Evolutionary conservation across 1,140 invertebrate genomes (phyloP).

Genomic region (Drosophila nigromelanica): DNA sequence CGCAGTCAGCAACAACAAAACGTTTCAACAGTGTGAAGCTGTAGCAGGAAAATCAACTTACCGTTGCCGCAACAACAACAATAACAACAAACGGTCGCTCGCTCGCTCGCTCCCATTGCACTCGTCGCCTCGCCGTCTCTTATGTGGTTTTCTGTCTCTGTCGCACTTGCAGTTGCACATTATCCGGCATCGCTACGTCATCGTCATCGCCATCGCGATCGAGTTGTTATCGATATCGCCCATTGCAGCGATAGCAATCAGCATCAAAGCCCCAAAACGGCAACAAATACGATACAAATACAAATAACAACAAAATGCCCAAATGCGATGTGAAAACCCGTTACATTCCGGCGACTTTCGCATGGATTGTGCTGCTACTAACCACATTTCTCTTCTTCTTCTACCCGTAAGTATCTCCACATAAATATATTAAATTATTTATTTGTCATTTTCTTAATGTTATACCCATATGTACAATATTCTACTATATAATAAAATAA

Average conservation of each 20-base stretch:
- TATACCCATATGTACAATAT: too few species aligned
- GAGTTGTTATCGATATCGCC: conserved; percentile 14
- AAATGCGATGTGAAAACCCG: conserved; percentile 96
- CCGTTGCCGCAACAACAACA: conserved; percentile 11
- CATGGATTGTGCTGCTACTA: conserved; percentile 95
- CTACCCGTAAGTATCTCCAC: conserved; percentile 93
- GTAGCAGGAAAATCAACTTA: conserved; percentile 39
- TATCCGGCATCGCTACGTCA: conserved; percentile 48
- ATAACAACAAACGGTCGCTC: conserved; percentile 13
- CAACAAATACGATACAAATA: conserved; percentile 22
- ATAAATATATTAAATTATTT: too few species aligned
- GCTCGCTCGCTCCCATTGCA: conserved; percentile 58
- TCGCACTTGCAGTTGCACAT: conserved; percentile 35
- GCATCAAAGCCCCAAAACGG: conserved; percentile 30
- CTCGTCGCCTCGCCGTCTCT: conserved; percentile 67
- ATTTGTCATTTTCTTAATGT: too few species aligned
- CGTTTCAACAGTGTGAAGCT: conserved; percentile 21
- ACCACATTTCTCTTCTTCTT: conserved; percentile 97
- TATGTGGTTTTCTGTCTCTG: conserved; percentile 35
- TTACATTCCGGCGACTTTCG: conserved; percentile 97
- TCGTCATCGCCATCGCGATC: conserved; percentile 55
- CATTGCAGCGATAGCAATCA: conserved; percentile 38
- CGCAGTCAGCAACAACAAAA: conserved; percentile 23
- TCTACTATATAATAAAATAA: too few species aligned
- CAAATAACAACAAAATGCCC: conserved; percentile 88